Percentiles rank a stretch among this genome's conserved stretches.
These are phyloP conservation scores for Oopsacas minuta DNA, from an alignment of 37 sponge, comb jelly and placozoan species.

Conservation along the genomic window DNA sequence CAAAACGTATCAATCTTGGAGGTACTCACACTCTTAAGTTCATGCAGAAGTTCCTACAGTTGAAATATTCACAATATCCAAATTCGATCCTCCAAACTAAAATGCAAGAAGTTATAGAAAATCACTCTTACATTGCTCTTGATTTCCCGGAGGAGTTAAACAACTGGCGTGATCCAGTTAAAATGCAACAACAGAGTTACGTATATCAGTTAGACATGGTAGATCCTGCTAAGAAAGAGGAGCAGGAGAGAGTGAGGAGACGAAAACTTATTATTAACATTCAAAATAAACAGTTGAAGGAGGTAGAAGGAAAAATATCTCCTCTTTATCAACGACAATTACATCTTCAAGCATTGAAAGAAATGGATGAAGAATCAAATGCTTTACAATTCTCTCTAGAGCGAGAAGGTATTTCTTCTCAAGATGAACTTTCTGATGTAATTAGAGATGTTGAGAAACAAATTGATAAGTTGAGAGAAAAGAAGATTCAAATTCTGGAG, in stretches of 20 bases:
- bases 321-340: conserved; percentile 20
- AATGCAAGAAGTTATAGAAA: conserved; percentile 43
- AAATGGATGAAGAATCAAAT: conserved; percentile 28
- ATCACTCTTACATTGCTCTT: conserved; percentile 50
- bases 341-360: conserved; percentile 30
- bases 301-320: conserved; percentile 52
- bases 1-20: conserved; percentile 73
- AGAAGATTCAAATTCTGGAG: not conserved
- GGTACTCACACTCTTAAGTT: conserved; percentile 47
- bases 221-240: conserved; percentile 35
- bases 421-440: conserved; percentile 21
- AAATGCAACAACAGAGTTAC: not conserved
- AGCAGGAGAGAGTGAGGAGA: conserved; percentile 45
- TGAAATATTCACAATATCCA: conserved; percentile 46
- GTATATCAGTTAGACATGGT: conserved; percentile 18
- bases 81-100: conserved; percentile 33
- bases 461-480: not conserved
- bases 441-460: not conserved
- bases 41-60: conserved; percentile 70
- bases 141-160: conserved; percentile 52
- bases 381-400: conserved; percentile 36
- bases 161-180: not conserved
- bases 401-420: conserved; percentile 28
- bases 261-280: conserved; percentile 57
- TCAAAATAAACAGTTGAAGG: conserved; percentile 44